Evolutionary conservation across 2,113 vertebrate genomes (phyloP).

Genomic region (Pyxicephalus adspersus): DNA sequence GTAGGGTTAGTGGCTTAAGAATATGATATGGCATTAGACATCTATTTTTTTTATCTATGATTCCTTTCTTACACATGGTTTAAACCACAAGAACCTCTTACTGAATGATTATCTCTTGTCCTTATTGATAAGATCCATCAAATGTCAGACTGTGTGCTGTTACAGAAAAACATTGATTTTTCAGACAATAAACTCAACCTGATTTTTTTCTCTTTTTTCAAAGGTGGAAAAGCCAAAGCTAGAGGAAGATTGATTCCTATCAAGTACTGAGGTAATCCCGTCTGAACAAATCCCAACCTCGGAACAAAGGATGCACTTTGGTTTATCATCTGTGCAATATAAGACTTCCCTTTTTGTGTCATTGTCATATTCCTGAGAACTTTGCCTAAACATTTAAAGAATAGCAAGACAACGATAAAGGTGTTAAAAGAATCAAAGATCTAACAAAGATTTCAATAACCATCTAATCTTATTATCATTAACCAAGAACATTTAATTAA

Average conservation of each 20-base stretch:
- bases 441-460: not conserved
- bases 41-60: not conserved
- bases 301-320: conserved; percentile 47
- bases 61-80: not conserved
- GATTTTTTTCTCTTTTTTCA: conserved; percentile 27
- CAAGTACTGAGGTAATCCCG: conserved; percentile 28
- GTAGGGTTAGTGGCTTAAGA: not conserved
- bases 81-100: conserved; percentile 25
- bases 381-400: conserved; percentile 5
- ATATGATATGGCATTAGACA: not conserved
- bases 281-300: conserved; percentile 37
- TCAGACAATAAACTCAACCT: conserved; percentile 46
- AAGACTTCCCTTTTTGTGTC: conserved; percentile 4
- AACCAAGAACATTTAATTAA: not conserved
- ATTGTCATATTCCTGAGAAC: conserved; percentile 2
- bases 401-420: not conserved
- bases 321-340: conserved; percentile 32
- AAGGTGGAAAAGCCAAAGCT: conserved; percentile 44
- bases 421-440: not conserved
- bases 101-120: conserved; percentile 38
- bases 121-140: conserved; percentile 53
- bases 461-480: not conserved
- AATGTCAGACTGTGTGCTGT: conserved; percentile 34
- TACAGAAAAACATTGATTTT: conserved; percentile 51
- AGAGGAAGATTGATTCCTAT: conserved; percentile 53